Evolutionary conservation across 2,888 invertebrate genomes (phyloP), one percentile per base, ranked within the genome.

Genomic region (Cheilosia pagana): DNA sequence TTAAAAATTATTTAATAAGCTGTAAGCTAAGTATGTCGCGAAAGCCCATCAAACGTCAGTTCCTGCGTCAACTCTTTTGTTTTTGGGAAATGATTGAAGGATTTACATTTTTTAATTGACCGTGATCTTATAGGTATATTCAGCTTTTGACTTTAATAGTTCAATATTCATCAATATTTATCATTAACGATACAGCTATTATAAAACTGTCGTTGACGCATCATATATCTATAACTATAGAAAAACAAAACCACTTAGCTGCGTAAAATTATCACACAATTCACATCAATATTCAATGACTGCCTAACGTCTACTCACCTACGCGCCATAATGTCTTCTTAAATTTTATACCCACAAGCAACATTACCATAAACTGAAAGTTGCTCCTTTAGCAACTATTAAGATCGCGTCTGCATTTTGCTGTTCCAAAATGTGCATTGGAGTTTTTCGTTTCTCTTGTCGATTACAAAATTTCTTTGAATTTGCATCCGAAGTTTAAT

Each of bases 401-500:
- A 52, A 60, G 41, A 43, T 60, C 52, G 41, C 52, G 53, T 76
- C 75, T 59, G 59, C 67, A 76, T 76, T 76, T 65, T 43, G 21
- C 53, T 55, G 23, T 19, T 45, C 45, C 0, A 65, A 57, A 65
- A 57, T 59, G 59, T 70, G 57, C 65, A 48, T 57, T 65, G 41
- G 57, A 19, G 48, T 75, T 67, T 75, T 65, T 68, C 41, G 59
- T 41, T 41, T 52, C 57, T 28, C 59, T 41, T 19, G 1, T 35
- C 16, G 57, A 76, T 77, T 76, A 72, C 76, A 65, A 76, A 81
- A 71, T 12, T 10, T 31, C 19, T 28, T 28, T 48, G 45, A 39
- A 76, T 82, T 76, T 77, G 53, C 76, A 82, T 82, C 76, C 16
- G 53, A 82, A 71, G 76, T 71, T 48, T n/a, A 62, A 72, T 65